These are phyloP conservation scores for Oplegnathus fasciatus DNA, from an alignment of 2,113 vertebrate genomes.

Conservation along the genomic window DNA sequence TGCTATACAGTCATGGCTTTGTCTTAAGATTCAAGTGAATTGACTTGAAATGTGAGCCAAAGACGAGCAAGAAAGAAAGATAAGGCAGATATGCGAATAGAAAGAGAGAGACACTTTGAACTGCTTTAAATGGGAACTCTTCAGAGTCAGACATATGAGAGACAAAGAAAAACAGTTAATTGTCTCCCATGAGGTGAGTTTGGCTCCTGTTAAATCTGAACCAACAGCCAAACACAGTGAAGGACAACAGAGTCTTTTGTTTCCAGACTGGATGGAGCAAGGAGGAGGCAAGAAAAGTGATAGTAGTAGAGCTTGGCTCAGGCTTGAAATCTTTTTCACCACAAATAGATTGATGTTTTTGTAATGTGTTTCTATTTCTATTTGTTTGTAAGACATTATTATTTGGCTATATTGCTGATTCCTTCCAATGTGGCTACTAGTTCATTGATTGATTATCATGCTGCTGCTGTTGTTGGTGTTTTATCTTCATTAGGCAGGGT, in stretches of 20 bases:
- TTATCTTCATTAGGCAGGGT: neutral
- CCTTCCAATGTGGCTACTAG: neutral
- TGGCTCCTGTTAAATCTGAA: slow-evolving; percentile 52
- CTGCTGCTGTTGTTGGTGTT: neutral
- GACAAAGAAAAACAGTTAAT: slow-evolving; percentile 64
- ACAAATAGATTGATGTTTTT: neutral
- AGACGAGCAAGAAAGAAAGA: neutral
- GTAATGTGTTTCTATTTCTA: neutral
- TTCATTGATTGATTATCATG: neutral
- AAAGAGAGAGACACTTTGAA: slow-evolving; percentile 42
- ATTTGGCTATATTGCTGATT: neutral
- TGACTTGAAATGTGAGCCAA: slow-evolving; percentile 18
- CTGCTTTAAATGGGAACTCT: slow-evolving; percentile 23
- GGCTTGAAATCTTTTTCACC: neutral
- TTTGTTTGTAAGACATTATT: neutral
- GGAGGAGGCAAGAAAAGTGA: slow-evolving; percentile 11
- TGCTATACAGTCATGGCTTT: neutral
- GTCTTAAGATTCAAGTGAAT: slow-evolving; percentile 4
- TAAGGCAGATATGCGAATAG: neutral
- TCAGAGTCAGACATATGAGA: slow-evolving; percentile 46
- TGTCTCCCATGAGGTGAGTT: slow-evolving; percentile 60
- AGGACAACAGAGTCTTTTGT: slow-evolving; percentile 46
- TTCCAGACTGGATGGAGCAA: slow-evolving; percentile 26
- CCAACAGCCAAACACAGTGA: slow-evolving; percentile 40
- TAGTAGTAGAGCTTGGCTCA: slow-evolving; percentile 10